Base-by-base conservation (phyloP, 2,888 invertebrate genomes). In the Enoplolaimus lenunculus region DNA sequence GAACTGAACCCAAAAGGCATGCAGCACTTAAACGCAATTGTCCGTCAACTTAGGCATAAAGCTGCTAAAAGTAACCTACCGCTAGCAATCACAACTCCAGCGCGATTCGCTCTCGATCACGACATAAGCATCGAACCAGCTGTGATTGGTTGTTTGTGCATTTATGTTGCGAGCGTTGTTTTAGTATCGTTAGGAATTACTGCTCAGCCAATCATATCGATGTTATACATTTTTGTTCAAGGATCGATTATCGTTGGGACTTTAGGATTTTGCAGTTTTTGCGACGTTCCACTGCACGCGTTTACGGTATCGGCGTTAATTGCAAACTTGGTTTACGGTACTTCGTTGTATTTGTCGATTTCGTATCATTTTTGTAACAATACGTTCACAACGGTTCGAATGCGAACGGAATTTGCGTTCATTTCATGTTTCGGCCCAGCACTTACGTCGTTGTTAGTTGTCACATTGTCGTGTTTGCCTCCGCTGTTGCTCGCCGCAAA, bases 321-420 rank as follows among this genome's bases (percentile, higher is more conserved):
- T n/a, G 68, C 28, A 7, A 60, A 30, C 3, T 30, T 70, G 3
- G 13, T 16, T 7, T 68, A 70, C 68, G 75, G 76, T 2, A 75
- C 75, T 35, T 74, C 75, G n/a, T 73, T 77, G 33, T 74, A 75
- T 1, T 73, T 79, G 64, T 72, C 76, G 34, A 78, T 78, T 74
- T 75, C 77, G 70, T 78, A 77, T 73, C 74, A 75, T 34, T 79
- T 78, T 71, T 75, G 74, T 16, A 76, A 77, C 70, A 74, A 76
- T 45, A 77, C 74, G 74, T 65, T 74, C 1, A 45, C 45, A 21
- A 45, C 7, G 7, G 7, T 21, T 7, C 7, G 21, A 45, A 7
- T 13, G 7, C 45, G 45, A 7, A 13, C 45, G 21, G 45, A 45
- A 7, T 45, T 13, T 45, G 45, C 45, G 45, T 45, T 45, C 21